These are phyloP conservation scores for Dromiciops gliroides DNA, from an alignment of 2,113 vertebrate genomes.

Conservation along the genomic window DNA sequence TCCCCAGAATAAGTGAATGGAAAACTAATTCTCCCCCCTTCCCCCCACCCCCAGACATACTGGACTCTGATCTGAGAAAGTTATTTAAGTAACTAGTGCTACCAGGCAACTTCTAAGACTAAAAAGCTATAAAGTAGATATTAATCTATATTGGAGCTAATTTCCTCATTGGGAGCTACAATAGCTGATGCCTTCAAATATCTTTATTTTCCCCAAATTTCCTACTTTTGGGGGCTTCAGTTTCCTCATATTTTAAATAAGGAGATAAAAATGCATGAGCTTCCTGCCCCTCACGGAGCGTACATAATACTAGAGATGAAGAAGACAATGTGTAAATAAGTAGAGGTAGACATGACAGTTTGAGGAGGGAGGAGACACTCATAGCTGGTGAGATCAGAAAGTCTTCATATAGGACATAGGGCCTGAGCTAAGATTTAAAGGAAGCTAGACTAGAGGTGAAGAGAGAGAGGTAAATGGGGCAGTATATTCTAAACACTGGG, in stretches of 20 bases:
- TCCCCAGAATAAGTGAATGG: not conserved
- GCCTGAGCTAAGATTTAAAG: not conserved
- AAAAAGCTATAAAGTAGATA: not conserved
- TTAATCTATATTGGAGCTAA: not conserved
- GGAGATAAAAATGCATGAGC: not conserved
- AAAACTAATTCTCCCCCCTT: not conserved
- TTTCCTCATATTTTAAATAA: not conserved
- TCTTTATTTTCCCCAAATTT: not conserved
- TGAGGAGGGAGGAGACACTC: not conserved
- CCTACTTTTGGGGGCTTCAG: not conserved
- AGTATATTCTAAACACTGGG: not conserved
- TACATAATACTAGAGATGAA: not conserved
- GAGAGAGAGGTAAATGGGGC: no score
- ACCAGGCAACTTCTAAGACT: not conserved
- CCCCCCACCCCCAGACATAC: not conserved
- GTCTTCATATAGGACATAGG: not conserved
- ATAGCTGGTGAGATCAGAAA: not conserved
- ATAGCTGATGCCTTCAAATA: not conserved
- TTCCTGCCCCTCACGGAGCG: not conserved
- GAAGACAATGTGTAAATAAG: not conserved
- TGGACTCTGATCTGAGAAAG: not conserved
- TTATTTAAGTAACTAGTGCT: not conserved
- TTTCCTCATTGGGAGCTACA: not conserved
- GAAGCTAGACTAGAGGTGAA: not conserved
- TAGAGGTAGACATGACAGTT: not conserved